Conservation (phyloP, 2,888 invertebrate species). For the Fragum whitleyi region DNA sequence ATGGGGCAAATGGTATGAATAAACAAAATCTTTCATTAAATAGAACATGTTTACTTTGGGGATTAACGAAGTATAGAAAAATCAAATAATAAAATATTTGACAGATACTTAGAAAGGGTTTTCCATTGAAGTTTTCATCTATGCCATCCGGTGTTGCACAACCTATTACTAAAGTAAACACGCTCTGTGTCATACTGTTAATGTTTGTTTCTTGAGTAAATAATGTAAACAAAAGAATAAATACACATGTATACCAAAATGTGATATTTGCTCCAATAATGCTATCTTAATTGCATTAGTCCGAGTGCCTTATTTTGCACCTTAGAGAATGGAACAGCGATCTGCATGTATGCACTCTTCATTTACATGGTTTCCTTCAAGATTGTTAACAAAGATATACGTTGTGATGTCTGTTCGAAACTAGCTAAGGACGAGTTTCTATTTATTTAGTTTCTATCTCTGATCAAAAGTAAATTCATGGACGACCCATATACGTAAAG, state of each 20-base stretch:
- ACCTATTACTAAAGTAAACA: background rate
- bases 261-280: background rate
- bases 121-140: background rate
- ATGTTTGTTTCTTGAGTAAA: background rate
- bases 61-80: constrained; percentile 6
- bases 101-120: constrained; percentile 8
- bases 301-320: background rate
- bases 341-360: no score
- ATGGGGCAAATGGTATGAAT: background rate
- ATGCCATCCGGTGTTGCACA: constrained; percentile 2
- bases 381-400: no score
- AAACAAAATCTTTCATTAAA: constrained; percentile 1
- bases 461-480: no score
- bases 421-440: no score
- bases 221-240: constrained; percentile 1
- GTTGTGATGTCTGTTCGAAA: no score
- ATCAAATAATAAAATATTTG: constrained; percentile 8
- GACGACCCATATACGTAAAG: no score
- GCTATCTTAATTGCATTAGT: background rate
- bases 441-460: no score
- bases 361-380: no score
- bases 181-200: background rate
- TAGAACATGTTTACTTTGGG: background rate
- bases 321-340: no score
- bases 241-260: background rate